Base-by-base conservation (phyloP, 2,888 invertebrate genomes). In the Noctua fimbriata region DNA sequence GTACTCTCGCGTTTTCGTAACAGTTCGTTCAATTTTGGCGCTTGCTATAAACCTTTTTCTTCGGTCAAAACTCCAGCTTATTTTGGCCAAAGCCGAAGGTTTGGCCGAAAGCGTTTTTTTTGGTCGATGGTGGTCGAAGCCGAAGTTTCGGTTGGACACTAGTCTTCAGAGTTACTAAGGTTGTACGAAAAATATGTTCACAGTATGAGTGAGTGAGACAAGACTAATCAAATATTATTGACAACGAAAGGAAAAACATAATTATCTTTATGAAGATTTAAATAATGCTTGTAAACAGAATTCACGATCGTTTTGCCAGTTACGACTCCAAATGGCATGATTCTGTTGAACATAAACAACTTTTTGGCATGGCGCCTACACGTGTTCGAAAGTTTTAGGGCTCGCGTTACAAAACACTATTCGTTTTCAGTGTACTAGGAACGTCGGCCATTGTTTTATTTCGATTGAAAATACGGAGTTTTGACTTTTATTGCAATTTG, bases 361-460 rank as follows among this genome's bases (percentile, higher is more conserved):
- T 81, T 87, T 89, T 90, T 94, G 94, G 94, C 93, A 84, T 80
- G 32, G 67, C 89, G 93, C 94, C 94, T 91, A 93, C 94, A 92
- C 92, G 93, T 92, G 94, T 88, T 82, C 82, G 83, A 12, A 89
- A 88, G 90, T 89, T 90, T 90, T 88, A n/a, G 89, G 87, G 82
- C 75, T 94, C 90, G 83, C 79, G 83, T 93, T 93, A 93, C 94
- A 91, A 92, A 94, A 93, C 92, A 92, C 79, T 84, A 89, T 87
- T 89, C 90, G 89, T 91, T 93, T 91, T 89, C 88, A 89, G 78
- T 87, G 87, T 91, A 89, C 91, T 82, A 79, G 84, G 89, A 90
- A 91, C 83, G 82, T 69, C 76, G 79, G 81, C 76, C 83, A 88
- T 91, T 92, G 92, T 92, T 92, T 90, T 88, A 88, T 83, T 90